These are phyloP conservation scores for Leucozona laternaria DNA, from an alignment of 2,888 invertebrate genomes.

Conservation along the genomic window DNA sequence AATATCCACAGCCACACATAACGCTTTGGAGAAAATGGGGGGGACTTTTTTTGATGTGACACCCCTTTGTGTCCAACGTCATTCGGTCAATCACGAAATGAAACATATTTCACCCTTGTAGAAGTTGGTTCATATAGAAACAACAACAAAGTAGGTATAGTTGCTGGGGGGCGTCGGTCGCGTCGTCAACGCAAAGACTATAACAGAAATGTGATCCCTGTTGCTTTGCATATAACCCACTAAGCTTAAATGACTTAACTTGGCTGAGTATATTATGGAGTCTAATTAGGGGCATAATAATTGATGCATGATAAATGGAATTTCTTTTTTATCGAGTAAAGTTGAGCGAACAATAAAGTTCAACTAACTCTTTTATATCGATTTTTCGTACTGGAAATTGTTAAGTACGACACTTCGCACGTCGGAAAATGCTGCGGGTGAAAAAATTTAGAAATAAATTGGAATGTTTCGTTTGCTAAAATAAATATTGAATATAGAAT, in stretches of 20 bases:
- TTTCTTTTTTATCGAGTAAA: constrained; percentile 8
- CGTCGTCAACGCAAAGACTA: not conserved
- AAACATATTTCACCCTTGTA: constrained; percentile 14
- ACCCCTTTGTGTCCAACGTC: constrained; percentile 43
- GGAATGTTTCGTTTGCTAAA: no score
- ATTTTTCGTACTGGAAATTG: not conserved
- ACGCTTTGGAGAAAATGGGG: constrained; percentile 17
- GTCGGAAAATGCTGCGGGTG: not conserved
- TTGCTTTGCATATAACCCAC: constrained; percentile 59
- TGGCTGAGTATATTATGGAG: constrained; percentile 5
- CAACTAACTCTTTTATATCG: constrained; percentile 53
- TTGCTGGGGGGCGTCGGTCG: no score
- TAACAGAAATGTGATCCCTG: constrained; percentile 53
- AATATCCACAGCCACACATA: constrained; percentile 14
- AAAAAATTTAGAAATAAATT: no score
- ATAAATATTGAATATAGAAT: no score
- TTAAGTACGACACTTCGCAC: no score
- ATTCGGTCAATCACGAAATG: constrained; percentile 37
- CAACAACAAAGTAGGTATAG: not conserved
- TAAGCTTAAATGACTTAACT: constrained; percentile 33
- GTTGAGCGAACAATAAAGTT: constrained; percentile 37
- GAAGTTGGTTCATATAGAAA: constrained; percentile 20
- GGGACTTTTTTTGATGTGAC: constrained; percentile 17
- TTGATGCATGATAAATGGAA: constrained; percentile 41
- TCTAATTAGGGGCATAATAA: constrained; percentile 36